Base-by-base conservation (phyloP, 2,113 vertebrate species). In the Okapia johnstoni region DNA sequence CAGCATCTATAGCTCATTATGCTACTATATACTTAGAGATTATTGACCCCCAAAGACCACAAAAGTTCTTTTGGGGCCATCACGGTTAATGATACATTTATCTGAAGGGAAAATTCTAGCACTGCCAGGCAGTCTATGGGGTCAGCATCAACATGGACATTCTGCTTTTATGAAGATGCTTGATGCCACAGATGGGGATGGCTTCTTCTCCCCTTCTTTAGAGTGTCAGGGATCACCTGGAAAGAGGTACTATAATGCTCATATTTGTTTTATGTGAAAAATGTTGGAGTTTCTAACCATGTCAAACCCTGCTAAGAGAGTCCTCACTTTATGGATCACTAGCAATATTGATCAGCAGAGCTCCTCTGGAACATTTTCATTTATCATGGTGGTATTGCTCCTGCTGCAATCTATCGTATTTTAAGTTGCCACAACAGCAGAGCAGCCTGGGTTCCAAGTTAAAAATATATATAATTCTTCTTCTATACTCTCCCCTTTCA, bases 341-440 rank as follows among this genome's bases (percentile, higher is more conserved):
- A 95, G 89, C 90, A 97, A 88, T 97, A 98, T 97, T 97, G 96
- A 97, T 98, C 98, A 92, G 81, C 97, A 97, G 9, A n/a, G 89
- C 52, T 98, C 96, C 97, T 97, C 93, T 97, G 93, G 95, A 98
- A 97, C 96, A 98, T 98, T 96, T 96, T 55, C 91, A 94, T 79
- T 90, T 92, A 90, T 96, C 60, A 19, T 10, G 88, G 84, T 91
- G 87, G 92, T 66, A 76, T 88, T 23, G 80, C 28, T 94, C 83
- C 48, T 97, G 21, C 73, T 90, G 76, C 86, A 95, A 95, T 14
- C 96, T 84, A 89, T 5, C 86, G 83, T 54, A 92, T 93, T 96
- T 85, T 92, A 96, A 96, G 25, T 89, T 43, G n/a, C 55, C 83
- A 21, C 23, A 83, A 33, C 2, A 76, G 36, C 58, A 48, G 30